Evolutionary conservation across 1,140 invertebrate species (phyloP).

Genomic region (Marisa cornuarietis): DNA sequence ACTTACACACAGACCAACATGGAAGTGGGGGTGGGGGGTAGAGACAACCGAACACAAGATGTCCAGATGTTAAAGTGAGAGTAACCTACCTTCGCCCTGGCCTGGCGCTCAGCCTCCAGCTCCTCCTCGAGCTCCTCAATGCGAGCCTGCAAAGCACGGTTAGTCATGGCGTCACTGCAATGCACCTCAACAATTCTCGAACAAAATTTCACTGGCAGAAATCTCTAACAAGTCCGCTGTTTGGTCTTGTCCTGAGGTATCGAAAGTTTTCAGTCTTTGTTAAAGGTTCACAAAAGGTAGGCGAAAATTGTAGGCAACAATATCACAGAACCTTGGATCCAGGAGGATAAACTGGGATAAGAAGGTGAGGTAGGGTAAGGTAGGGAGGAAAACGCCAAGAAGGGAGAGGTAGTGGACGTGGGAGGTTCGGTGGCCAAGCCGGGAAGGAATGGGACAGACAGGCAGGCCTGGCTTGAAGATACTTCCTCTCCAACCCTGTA

Average conservation of each 20-base stretch:
- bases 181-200: neutral
- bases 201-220: neutral
- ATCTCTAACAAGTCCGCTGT: neutral
- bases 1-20: too few relatives aligned
- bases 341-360: neutral
- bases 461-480: neutral
- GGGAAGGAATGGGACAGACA: slow-evolving; percentile 16
- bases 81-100: slow-evolving; percentile 80
- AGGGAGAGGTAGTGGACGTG: neutral
- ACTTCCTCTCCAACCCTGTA: neutral
- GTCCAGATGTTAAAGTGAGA: too few relatives aligned
- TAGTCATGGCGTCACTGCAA: slow-evolving; percentile 24
- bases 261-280: neutral
- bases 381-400: neutral
- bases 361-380: neutral
- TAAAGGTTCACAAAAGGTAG: neutral
- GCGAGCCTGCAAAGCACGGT: slow-evolving; percentile 71
- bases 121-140: slow-evolving; percentile 98
- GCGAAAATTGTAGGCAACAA: neutral
- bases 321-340: slow-evolving; percentile 24
- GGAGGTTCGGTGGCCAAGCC: neutral
- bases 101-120: slow-evolving; percentile 96
- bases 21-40: too few relatives aligned
- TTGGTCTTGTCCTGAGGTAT: neutral
- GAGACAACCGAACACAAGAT: too few relatives aligned